Base-by-base conservation (phyloP, 2,113 vertebrate genomes). In the Eubucco bourcierii region DNA sequence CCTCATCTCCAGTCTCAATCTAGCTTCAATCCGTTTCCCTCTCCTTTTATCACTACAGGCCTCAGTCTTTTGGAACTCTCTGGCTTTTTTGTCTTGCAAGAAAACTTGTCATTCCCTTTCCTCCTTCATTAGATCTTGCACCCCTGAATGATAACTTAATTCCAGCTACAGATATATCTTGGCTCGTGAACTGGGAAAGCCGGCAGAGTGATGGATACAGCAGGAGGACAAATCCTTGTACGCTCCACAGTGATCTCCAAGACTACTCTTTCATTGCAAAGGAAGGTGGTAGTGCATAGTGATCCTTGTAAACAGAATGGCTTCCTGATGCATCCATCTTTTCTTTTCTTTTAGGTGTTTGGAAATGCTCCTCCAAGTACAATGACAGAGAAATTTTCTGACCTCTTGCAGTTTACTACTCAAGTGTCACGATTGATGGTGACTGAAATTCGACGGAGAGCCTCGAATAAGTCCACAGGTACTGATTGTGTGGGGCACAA, bases 391-490 rank as follows among this genome's bases (percentile, higher is more conserved):
- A 99, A 99, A 93, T 99, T 99, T 96, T 98, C 99, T 27, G 99
- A 99, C 97, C 98, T 99, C 94, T 98, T 99, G 81, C 99, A 99
- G 97, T 99, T 99, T 97, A 99, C 99, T 96, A 99, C 99, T 63
- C 99, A 99, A 97, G 99, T 99, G 60, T 99, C 99, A 58, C 97
- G 99, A 59, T 94, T 99, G 84, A 99, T 99, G 99, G 99, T 99
- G 97, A 99, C 99, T 2, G 99, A 99, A 97, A 99, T 99, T 97
- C 98, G 99, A 85, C 98, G 99, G 80, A 98, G 99, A 96, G 99
- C 99, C 33, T 99, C 99, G 0, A 99, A 99, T 91, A 99, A 99
- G 94, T 99, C 99, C 85, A 99, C 99, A 98, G 99, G 99, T 99
- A 98, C 44, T 61, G 34, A 97, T 34, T 67, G 29, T 28, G 16